These are phyloP conservation scores for Lathamus discolor DNA, from an alignment of 2,113 vertebrate genomes.

Conservation along the genomic window DNA sequence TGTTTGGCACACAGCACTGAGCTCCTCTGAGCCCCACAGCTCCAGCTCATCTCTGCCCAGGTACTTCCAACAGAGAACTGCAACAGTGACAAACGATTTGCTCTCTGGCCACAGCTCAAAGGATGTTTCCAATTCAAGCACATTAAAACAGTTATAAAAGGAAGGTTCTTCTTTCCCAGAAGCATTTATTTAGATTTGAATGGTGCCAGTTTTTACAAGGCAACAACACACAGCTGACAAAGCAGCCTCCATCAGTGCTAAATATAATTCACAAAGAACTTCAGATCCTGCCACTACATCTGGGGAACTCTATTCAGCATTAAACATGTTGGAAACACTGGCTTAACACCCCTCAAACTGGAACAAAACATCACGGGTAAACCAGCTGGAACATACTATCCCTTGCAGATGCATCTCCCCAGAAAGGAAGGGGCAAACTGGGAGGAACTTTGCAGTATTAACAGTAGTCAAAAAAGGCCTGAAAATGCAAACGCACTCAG, in stretches of 20 bases:
- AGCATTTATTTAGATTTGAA: not conserved
- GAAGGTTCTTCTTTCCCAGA: not conserved
- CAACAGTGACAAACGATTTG: not conserved
- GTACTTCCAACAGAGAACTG: not conserved
- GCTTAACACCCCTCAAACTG: not conserved
- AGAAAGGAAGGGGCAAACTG: not conserved
- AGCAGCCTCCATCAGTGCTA: constrained; percentile 1
- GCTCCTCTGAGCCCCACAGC: not conserved
- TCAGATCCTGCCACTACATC: not conserved
- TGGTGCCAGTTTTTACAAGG: constrained; percentile 7
- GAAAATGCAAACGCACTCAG: not conserved
- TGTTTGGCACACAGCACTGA: not conserved
- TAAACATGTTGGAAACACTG: not conserved
- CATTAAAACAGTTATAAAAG: constrained; percentile 4
- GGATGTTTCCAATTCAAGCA: not conserved
- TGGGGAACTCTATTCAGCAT: not conserved
- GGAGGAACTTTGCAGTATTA: not conserved
- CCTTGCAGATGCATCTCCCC: not conserved
- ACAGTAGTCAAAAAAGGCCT: not conserved
- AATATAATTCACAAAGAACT: constrained; percentile 42
- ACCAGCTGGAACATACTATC: not conserved
- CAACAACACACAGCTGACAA: constrained; percentile 4
- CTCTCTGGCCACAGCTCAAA: not conserved
- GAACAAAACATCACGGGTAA: not conserved
- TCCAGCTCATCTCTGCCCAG: not conserved